phyloP scores from a whole-genome alignment of 2,888 invertebrate species.

The Apamea monoglypha region DNA sequence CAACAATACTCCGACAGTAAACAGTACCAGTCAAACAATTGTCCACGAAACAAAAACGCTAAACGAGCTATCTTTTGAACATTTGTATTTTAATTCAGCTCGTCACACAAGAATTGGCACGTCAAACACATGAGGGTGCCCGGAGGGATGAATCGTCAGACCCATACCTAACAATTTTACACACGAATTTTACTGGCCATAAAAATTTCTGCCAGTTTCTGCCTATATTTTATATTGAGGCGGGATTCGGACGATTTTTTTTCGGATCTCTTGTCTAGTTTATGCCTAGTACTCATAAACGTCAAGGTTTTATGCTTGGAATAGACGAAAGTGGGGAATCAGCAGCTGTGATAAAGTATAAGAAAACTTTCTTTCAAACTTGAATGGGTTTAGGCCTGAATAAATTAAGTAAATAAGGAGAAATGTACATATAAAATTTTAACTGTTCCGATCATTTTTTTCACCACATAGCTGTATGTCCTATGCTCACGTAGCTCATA shows the following conservation, averaged over 20 bases:
- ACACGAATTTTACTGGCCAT: constrained; percentile 80
- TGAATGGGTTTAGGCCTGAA: neutral
- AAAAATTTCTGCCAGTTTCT: constrained; percentile 80
- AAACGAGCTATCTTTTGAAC: constrained; percentile 33
- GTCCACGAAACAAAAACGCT: constrained; percentile 22
- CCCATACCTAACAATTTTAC: constrained; percentile 75
- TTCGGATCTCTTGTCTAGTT: constrained; percentile 66
- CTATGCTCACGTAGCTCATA: neutral
- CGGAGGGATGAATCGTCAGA: constrained; percentile 64
- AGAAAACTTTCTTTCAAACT: neutral
- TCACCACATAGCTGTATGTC: neutral
- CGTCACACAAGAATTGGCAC: constrained; percentile 62
- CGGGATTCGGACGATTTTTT: constrained; percentile 74
- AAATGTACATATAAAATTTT: neutral
- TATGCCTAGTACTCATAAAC: constrained; percentile 53
- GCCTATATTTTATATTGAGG: constrained; percentile 77
- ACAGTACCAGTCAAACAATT: constrained; percentile 40
- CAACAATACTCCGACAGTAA: neutral
- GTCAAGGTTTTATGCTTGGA: constrained; percentile 27
- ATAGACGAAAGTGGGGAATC: constrained; percentile 13
- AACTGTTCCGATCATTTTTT: neutral
- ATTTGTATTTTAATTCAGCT: constrained; percentile 54
- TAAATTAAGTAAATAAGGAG: neutral
- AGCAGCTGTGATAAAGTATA: constrained; percentile 17
- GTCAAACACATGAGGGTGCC: constrained; percentile 61